These are phyloP conservation scores for Botrylloides violaceus DNA, from an alignment of 23 tunicate genomes.

Conservation along the genomic window DNA sequence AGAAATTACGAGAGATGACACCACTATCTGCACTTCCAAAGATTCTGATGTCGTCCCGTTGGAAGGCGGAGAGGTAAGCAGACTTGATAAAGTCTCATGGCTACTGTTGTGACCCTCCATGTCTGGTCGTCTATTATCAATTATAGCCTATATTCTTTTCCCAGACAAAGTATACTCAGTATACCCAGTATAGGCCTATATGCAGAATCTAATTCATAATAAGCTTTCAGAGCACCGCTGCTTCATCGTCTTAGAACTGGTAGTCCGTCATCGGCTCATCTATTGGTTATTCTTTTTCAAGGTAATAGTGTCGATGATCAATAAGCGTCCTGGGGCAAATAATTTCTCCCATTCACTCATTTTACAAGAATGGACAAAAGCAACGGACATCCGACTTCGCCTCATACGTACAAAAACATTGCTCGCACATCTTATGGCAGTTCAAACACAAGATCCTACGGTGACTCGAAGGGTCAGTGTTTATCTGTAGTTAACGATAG, in stretches of 20 bases:
- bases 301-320: conserved; percentile 92
- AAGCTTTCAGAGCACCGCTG: too few relatives aligned
- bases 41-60: conserved; percentile 88
- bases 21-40: conserved; percentile 76
- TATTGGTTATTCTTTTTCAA: neutral
- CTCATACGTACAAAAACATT: conserved; percentile 88
- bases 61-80: conserved; percentile 90
- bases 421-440: conserved; percentile 98
- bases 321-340: conserved; percentile 85
- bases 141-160: too few relatives aligned
- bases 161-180: too few relatives aligned
- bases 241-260: too few relatives aligned
- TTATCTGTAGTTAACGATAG: too few relatives aligned
- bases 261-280: too few relatives aligned
- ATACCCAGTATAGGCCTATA: too few relatives aligned
- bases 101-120: neutral
- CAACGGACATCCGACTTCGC: conserved; percentile 73
- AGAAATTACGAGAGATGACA: conserved; percentile 87
- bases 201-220: too few relatives aligned
- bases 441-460: conserved; percentile 82
- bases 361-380: conserved; percentile 98
- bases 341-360: conserved; percentile 82
- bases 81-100: neutral
- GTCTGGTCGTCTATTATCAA: too few relatives aligned
- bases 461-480: conserved; percentile 90